phyloP scores from a whole-genome alignment of 1,140 invertebrate genomes.

The Littorina saxatilis region DNA sequence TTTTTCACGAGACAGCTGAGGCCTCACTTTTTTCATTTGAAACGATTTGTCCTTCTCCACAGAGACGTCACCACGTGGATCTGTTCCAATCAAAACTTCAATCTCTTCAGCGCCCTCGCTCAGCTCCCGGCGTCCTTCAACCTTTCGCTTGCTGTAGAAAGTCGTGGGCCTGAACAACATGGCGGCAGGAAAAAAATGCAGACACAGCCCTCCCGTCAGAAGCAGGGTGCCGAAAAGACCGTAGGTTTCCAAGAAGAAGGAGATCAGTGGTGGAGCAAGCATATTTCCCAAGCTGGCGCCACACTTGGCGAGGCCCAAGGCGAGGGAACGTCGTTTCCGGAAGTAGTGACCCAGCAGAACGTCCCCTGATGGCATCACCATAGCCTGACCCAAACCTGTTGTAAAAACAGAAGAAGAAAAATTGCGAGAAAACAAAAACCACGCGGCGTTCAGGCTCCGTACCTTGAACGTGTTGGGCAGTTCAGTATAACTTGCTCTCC shows the following conservation, averaged over 20 bases:
- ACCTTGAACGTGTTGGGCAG: no score
- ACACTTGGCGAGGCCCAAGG: conserved; percentile 32
- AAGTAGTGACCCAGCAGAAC: conserved; percentile 36
- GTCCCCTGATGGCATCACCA: neutral
- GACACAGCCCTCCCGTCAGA: conserved; percentile 28
- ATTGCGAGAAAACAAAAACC: no score
- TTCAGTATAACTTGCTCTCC: no score
- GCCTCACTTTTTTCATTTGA: neutral
- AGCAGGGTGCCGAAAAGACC: conserved; percentile 40
- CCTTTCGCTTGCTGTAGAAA: neutral
- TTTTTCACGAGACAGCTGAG: neutral
- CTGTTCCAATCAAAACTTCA: neutral
- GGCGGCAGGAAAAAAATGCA: conserved; percentile 33
- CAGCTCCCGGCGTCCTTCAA: neutral
- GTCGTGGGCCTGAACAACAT: conserved; percentile 33
- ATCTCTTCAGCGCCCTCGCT: neutral
- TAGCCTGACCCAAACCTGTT: neutral
- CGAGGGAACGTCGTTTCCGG: conserved; percentile 34
- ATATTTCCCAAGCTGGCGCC: conserved; percentile 38
- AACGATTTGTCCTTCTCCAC: neutral
- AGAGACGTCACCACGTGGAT: no score
- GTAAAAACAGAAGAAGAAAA: neutral
- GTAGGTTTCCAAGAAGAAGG: conserved; percentile 28
- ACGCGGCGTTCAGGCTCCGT: no score
- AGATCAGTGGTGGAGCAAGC: conserved; percentile 26